A percentile compares a stretch with the other conserved stretches of the same genome.
These are phyloP conservation scores for Mus caroli DNA, from an alignment of 2,797 vertebrate species.

Conservation along the genomic window DNA sequence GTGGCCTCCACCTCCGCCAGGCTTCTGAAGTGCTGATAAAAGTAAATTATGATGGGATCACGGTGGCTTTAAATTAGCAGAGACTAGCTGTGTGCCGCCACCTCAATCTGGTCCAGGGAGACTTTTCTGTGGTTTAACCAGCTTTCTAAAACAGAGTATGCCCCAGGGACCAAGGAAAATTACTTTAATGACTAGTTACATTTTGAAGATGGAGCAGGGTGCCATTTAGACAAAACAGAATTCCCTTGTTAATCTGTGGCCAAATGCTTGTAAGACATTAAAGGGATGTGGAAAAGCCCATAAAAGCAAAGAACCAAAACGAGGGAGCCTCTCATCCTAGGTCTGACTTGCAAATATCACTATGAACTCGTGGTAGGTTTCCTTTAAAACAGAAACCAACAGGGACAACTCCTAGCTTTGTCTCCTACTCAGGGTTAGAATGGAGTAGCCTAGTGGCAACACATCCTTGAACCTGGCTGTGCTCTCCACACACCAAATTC, in stretches of 20 bases:
- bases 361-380: not conserved
- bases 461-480: not conserved
- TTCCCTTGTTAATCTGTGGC: not conserved
- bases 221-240: not conserved
- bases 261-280: constrained; percentile 15
- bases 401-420: not conserved
- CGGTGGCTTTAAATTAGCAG: not conserved
- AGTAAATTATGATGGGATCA: not conserved
- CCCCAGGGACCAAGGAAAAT: not conserved
- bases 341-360: not conserved
- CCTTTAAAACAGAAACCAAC: not conserved
- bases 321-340: not conserved
- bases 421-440: rapidly evolving
- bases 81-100: not conserved
- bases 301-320: not conserved
- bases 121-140: not conserved
- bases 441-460: rapidly evolving
- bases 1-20: not conserved
- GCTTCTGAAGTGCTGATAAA: not conserved
- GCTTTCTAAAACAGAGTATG: constrained; percentile 1
- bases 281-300: not conserved
- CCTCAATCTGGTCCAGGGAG: not conserved
- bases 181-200: constrained; percentile 2
- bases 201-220: not conserved
- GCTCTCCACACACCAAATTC: not conserved